Evolutionary conservation across 2,888 invertebrate genomes (phyloP).

Genomic region (Parnassius mnemosyne): DNA sequence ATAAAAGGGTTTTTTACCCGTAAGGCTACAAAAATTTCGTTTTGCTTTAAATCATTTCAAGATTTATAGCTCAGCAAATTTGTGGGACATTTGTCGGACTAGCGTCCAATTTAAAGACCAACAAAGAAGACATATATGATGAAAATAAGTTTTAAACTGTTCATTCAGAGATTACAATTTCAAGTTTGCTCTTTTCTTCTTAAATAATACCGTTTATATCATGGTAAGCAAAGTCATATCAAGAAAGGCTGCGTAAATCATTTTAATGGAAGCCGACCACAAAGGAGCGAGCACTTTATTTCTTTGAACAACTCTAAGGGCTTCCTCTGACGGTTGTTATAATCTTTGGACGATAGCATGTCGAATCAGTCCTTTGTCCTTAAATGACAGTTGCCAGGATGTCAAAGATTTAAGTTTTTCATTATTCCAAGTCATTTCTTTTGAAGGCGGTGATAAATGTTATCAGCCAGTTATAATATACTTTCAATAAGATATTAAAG

Average conservation of each 20-base stretch:
- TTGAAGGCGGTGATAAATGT: too few relatives aligned
- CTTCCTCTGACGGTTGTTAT: slow-evolving; percentile 23
- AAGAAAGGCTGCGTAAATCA: slow-evolving; percentile 22
- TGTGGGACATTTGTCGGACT: too few relatives aligned
- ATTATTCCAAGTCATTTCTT: background rate
- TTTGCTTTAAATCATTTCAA: too few relatives aligned
- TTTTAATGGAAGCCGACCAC: slow-evolving; percentile 19
- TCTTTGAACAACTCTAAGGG: slow-evolving; percentile 34
- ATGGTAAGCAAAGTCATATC: slow-evolving; percentile 1
- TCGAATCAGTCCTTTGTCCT: slow-evolving; percentile 30
- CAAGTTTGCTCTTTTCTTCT: background rate
- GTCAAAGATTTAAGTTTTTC: slow-evolving; percentile 9
- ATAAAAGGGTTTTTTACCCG: too few relatives aligned
- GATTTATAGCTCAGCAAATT: too few relatives aligned
- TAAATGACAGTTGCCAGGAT: slow-evolving; percentile 12
- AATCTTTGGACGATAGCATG: slow-evolving; percentile 22
- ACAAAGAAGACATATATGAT: too few relatives aligned
- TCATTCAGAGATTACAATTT: background rate
- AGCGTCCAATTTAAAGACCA: too few relatives aligned
- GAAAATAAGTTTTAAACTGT: too few relatives aligned
- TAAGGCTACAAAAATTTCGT: too few relatives aligned
- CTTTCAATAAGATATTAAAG: too few relatives aligned
- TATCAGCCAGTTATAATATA: too few relatives aligned
- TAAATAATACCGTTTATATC: background rate
- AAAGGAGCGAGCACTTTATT: slow-evolving; percentile 30